Conservation (phyloP, 30 jellyfish, hydroid and myxozoan genomes). For the Cassiopea xamachana region DNA sequence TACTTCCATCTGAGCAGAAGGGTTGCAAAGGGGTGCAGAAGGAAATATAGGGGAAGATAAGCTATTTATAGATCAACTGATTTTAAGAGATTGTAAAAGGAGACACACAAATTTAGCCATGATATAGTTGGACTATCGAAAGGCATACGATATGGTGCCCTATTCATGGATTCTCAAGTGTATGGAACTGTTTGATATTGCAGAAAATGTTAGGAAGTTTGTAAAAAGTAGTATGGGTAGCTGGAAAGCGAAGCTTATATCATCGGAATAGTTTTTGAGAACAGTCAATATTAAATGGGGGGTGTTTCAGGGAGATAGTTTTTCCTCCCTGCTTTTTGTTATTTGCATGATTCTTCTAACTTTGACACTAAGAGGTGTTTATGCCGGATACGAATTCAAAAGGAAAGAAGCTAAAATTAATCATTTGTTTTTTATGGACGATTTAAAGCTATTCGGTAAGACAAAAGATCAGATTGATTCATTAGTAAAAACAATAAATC, state of each 20-base stretch:
- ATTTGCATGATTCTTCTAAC: neutral
- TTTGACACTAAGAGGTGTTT: neutral
- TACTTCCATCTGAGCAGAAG: neutral
- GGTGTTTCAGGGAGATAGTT: constrained; percentile 13
- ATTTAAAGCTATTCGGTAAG: neutral
- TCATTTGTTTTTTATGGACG: neutral
- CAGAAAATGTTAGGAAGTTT: neutral
- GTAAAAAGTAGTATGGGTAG: neutral
- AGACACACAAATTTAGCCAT: neutral
- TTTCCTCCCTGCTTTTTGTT: neutral
- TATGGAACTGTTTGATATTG: neutral
- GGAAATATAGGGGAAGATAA: neutral
- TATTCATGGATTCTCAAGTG: neutral
- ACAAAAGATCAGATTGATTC: neutral
- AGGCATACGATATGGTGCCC: neutral
- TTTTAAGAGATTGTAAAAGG: neutral
- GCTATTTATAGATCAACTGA: neutral
- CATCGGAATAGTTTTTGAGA: neutral
- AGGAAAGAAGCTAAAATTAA: neutral
- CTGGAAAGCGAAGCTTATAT: neutral
- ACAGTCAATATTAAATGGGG: neutral
- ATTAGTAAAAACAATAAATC: neutral
- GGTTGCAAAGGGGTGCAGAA: neutral
- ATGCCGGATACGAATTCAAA: neutral
- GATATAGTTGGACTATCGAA: neutral